Evolutionary conservation across 2,888 invertebrate species (phyloP), one percentile per base, ranked within the genome.

Genomic region (Mythimna pallens): DNA sequence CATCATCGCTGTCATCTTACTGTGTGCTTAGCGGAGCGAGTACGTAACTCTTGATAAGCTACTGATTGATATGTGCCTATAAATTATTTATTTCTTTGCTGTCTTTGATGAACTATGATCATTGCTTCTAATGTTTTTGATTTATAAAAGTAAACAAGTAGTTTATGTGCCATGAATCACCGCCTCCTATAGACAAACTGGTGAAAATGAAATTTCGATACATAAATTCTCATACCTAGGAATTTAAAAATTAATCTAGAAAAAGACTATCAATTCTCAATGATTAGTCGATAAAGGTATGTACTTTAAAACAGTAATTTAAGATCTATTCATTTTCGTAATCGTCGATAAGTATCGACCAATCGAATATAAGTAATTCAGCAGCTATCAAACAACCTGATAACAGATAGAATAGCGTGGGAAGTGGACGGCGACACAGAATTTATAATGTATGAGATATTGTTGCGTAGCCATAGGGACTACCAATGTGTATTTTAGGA

Each of bases 401-500:
- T 85, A 79, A 78, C 74, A 75, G 80, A 78, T 68, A 74, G 62
- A 70, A 73, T 52, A 74, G 86, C 86, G 89, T 87, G 87, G 87
- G 87, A 78, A 74, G 85, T 68, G 65, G 77, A 71, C 78, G 84
- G 84, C 86, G 89, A 90, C 88, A 88, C 84, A 87, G 84, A 89
- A 88, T 88, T 87, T 86, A 87, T 85, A 86, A 80, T 77, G 71
- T 78, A 78, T 78, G 77, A 80, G 79, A 84, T 81, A 87, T 82
- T 84, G 82, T 88, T 87, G 83, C 85, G 88, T 83, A 87, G 85
- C 84, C 79, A 87, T 90, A 89, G 92, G 93, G 92, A 93, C 90
- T 90, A 91, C 89, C 91, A 89, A 87, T 78, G 91, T 89, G 89
- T 96, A 96, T 96, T 96, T 95, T 91, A 92, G 95, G 96, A 95